Conservation (phyloP, 2,888 invertebrate genomes). For the Suillia variegata region DNA sequence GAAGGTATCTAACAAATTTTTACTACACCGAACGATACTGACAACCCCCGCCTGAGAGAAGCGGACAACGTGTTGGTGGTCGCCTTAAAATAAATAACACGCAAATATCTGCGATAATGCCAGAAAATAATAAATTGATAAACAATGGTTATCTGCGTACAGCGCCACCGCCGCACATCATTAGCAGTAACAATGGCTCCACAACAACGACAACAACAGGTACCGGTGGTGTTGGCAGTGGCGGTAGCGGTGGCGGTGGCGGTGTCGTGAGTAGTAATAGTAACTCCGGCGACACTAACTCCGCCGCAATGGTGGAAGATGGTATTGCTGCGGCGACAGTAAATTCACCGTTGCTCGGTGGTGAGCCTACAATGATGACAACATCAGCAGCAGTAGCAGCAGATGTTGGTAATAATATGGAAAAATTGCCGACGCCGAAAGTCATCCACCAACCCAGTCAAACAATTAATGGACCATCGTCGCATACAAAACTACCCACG, state of each 20-base stretch:
- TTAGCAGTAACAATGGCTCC: conserved; percentile 19
- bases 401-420: conserved; percentile 16
- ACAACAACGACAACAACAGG: too few relatives aligned
- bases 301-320: too few relatives aligned
- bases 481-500: conserved; percentile 54
- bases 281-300: too few relatives aligned
- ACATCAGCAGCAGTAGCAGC: neutral
- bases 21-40: too few relatives aligned
- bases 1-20: too few relatives aligned
- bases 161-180: too few relatives aligned
- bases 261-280: conserved; percentile 28
- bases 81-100: conserved; percentile 1
- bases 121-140: conserved; percentile 43
- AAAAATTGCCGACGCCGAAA: conserved; percentile 16
- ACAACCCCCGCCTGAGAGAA: too few relatives aligned
- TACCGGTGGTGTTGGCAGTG: conserved; percentile 6
- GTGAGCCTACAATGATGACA: conserved; percentile 24
- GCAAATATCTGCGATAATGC: conserved; percentile 36
- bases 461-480: neutral
- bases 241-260: conserved; percentile 18
- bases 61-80: neutral
- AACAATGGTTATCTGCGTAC: conserved; percentile 60
- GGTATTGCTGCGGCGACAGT: conserved; percentile 40
- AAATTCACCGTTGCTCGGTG: conserved; percentile 43
- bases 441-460: conserved; percentile 10